A percentile compares a stretch with the other conserved stretches of the same genome.
Conservation (phyloP, 2,113 vertebrate species). For the Rhizomys pruinosus region DNA sequence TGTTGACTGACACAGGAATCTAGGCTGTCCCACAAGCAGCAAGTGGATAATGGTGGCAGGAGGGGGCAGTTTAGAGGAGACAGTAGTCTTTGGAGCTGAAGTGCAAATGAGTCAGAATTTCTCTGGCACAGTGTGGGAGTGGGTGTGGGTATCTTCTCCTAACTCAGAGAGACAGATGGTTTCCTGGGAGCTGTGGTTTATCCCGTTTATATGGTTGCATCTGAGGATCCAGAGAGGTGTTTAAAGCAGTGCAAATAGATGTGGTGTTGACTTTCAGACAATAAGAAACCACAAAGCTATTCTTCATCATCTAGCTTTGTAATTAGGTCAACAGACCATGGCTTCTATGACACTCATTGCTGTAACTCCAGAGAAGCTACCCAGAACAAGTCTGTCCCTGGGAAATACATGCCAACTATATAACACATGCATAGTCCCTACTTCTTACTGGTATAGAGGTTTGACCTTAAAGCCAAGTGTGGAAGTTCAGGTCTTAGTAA, state of each 20-base stretch:
- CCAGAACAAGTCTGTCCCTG: background rate
- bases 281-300: constrained; percentile 21
- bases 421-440: background rate
- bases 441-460: background rate
- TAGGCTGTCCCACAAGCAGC: background rate
- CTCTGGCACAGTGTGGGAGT: background rate
- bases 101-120: background rate
- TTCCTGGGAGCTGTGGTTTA: background rate
- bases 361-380: background rate
- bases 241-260: constrained; percentile 49
- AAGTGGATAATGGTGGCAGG: background rate
- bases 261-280: background rate
- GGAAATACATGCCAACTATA: background rate
- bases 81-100: background rate
- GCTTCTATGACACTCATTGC: background rate
- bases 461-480: background rate
- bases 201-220: background rate
- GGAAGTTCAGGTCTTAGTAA: background rate
- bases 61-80: background rate
- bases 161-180: background rate
- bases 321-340: background rate
- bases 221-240: background rate
- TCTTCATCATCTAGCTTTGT: background rate
- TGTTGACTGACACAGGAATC: background rate
- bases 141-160: background rate